These are phyloP conservation scores for Macroteleia sp. DNA, from an alignment of 2,888 invertebrate species.

Conservation along the genomic window DNA sequence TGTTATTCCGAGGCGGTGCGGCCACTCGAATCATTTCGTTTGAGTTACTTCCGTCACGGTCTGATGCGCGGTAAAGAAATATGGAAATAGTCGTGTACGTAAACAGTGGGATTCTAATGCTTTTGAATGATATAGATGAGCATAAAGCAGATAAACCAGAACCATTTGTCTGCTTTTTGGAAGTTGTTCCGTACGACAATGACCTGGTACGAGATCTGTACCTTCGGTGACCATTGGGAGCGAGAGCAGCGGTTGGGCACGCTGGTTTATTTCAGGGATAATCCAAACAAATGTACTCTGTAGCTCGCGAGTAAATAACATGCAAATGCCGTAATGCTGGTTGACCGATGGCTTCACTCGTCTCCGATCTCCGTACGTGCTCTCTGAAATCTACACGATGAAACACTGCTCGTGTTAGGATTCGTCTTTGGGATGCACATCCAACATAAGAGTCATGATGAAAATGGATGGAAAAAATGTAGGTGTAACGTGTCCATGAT, in stretches of 20 bases:
- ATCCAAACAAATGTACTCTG: conserved; percentile 84
- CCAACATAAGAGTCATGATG: conserved; percentile 34
- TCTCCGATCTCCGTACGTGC: conserved; percentile 77
- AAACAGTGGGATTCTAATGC: conserved; percentile 54
- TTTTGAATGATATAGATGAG: conserved; percentile 74
- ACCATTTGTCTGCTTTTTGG: conserved; percentile 80
- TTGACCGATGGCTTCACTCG: conserved; percentile 83
- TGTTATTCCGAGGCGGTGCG: conserved; percentile 26
- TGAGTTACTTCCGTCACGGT: conserved; percentile 28
- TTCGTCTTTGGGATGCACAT: conserved; percentile 60
- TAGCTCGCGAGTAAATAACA: conserved; percentile 84
- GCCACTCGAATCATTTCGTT: conserved; percentile 30
- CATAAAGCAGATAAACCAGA: conserved; percentile 74
- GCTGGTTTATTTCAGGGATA: conserved; percentile 84
- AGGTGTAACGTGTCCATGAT: neutral
- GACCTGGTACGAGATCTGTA: conserved; percentile 57
- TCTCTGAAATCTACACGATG: conserved; percentile 70
- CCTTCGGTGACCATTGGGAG: conserved; percentile 67
- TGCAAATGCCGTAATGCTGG: conserved; percentile 84
- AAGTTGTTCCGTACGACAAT: conserved; percentile 69
- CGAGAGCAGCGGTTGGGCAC: conserved; percentile 70
- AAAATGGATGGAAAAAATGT: conserved; percentile 26
- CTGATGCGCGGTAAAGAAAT: conserved; percentile 51
- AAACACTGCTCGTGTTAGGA: conserved; percentile 54
- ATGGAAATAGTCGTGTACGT: conserved; percentile 43